Base-by-base conservation (phyloP, 2,113 vertebrate genomes). In the Ophthalmolycus amberensis region DNA sequence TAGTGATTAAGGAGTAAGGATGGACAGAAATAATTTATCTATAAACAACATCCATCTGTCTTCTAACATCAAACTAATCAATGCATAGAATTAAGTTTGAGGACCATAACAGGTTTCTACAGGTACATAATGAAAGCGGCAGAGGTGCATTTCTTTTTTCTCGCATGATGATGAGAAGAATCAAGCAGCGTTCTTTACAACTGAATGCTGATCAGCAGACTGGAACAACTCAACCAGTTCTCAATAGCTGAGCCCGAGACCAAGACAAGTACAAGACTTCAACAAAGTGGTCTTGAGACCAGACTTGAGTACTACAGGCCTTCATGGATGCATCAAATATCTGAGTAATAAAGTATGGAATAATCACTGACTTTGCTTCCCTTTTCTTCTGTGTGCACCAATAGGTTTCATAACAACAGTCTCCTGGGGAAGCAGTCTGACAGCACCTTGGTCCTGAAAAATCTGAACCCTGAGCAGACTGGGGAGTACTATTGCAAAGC, bases 401-500 rank as follows among this genome's bases (percentile, higher is more conserved):
- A 85, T 87, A 99, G 98, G 98, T 99, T 97, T 90, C 97, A 99
- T 91, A 99, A 99, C 2, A 90, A 93, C 81, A 97, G 94, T 0
- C 84, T 98, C 68, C 90, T 99, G 86, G 95, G 97, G 44, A 95
- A 92, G 44, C 96, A 96, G 52, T 95, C 95, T 0, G 96, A 96
- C 25, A 96, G 94, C 88, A 98, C 94, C 27, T 87, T 99, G 87
- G 90, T 98, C 77, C 88, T 99, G 77, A 97, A 93, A 91, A 95
- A 96, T 29, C 85, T 99, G 80, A 93, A 71, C n/a, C 87, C 59
- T 86, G 92, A 91, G 16, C 97, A 99, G 46, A 89, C 95, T 1
- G 98, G 98, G 48, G 95, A 98, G 62, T 99, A 99, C 82, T 96
- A 96, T 86, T 99, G 98, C 94, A 97, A 96, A 89, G 98, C 97